These are phyloP conservation scores for Galerucella calmariensis DNA, from an alignment of 2,888 invertebrate genomes.

Conservation along the genomic window DNA sequence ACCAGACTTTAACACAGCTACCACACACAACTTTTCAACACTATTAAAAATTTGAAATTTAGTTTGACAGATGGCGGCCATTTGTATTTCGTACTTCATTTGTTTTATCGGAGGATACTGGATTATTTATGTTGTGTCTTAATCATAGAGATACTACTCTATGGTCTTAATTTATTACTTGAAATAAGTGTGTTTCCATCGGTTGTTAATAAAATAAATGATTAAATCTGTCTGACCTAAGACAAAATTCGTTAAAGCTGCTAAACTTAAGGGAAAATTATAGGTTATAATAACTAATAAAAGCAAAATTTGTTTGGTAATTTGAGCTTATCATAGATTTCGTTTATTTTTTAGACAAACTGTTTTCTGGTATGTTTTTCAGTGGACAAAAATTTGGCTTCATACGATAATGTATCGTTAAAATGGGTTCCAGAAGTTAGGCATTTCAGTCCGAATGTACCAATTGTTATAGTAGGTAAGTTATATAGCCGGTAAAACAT, in stretches of 20 bases:
- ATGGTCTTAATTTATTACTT: too few relatives aligned
- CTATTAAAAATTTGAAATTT: background rate
- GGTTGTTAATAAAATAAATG: too few relatives aligned
- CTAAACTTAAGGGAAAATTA: too few relatives aligned
- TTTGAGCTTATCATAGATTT: background rate
- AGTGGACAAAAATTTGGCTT: constrained; percentile 81
- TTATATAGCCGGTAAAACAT: too few relatives aligned
- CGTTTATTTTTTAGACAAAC: constrained; percentile 77
- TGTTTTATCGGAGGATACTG: background rate
- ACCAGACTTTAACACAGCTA: background rate
- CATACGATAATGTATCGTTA: constrained; percentile 84
- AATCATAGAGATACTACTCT: too few relatives aligned
- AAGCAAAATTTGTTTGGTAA: constrained; percentile 22
- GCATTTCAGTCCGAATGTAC: constrained; percentile 82
- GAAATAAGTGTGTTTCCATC: too few relatives aligned
- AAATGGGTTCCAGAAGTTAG: constrained; percentile 94
- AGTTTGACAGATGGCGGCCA: constrained; percentile 13
- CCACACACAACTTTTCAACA: too few relatives aligned
- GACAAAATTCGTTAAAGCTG: too few relatives aligned
- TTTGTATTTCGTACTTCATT: constrained; percentile 9
- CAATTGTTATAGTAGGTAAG: constrained; percentile 85
- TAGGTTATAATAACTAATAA: background rate
- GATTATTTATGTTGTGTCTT: too few relatives aligned
- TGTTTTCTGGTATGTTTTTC: constrained; percentile 92
- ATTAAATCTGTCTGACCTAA: too few relatives aligned